Evolutionary conservation across 2,888 invertebrate species (phyloP).

Genomic region (Tipula vernalis): DNA sequence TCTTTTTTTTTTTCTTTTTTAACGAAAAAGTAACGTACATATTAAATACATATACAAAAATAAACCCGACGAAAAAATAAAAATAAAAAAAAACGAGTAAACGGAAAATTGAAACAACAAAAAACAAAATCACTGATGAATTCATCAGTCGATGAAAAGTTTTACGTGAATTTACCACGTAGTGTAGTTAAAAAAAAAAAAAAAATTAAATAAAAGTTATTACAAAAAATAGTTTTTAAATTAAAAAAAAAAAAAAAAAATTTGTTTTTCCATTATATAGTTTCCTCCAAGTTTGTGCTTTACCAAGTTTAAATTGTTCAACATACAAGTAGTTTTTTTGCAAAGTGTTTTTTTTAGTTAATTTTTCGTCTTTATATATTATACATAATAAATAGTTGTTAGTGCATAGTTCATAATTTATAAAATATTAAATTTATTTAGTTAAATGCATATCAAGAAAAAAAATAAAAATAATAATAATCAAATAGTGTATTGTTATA

Average conservation of each 20-base stretch:
- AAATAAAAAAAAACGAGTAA: not conserved
- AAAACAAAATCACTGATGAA: not conserved
- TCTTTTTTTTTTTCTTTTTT: not conserved
- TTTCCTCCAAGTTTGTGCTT: not conserved
- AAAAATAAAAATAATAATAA: not conserved
- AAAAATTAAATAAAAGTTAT: not conserved
- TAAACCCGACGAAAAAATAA: not conserved
- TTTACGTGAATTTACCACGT: slow-evolving; percentile 7
- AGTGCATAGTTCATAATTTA: not conserved
- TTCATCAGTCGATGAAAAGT: slow-evolving; percentile 10
- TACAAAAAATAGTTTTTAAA: not conserved
- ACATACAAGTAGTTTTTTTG: not conserved
- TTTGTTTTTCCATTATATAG: not conserved
- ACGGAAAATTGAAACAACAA: not conserved
- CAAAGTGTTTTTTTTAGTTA: not conserved
- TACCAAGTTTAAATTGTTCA: not conserved
- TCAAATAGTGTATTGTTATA: not conserved
- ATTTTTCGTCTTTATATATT: not conserved
- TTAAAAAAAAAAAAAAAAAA: not conserved
- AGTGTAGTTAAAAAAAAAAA: slow-evolving; percentile 5
- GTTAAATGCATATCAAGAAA: not conserved
- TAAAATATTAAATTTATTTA: not conserved
- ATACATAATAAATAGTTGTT: not conserved
- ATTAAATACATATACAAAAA: not conserved
- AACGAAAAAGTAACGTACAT: not conserved